A percentile compares a stretch with the other conserved stretches of the same genome.
phyloP scores from a whole-genome alignment of 23 tunicate genomes.

The Styela clava region DNA sequence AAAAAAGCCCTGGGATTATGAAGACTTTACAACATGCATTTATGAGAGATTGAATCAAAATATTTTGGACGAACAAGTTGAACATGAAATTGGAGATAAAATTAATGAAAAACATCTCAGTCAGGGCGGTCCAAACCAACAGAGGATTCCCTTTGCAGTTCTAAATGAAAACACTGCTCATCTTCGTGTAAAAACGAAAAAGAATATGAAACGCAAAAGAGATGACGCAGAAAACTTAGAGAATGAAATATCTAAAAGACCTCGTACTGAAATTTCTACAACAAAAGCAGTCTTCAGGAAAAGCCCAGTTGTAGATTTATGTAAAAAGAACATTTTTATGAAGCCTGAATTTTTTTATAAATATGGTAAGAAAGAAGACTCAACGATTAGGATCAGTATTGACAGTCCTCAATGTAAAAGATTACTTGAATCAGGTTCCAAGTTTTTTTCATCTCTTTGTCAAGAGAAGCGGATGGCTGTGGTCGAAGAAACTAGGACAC shows the following conservation, averaged over 20 bases:
- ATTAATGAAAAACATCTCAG: too few species aligned
- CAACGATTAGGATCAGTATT: background rate
- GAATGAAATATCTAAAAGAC: background rate
- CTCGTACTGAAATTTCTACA: background rate
- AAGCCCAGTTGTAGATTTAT: background rate
- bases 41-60: background rate
- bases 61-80: too few species aligned
- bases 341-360: background rate
- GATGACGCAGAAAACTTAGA: background rate
- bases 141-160: background rate
- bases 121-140: too few species aligned
- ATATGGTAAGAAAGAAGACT: background rate
- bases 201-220: background rate
- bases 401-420: constrained; percentile 19
- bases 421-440: constrained; percentile 17
- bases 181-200: background rate
- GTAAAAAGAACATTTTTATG: background rate
- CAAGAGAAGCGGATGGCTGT: background rate
- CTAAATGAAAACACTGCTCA: background rate
- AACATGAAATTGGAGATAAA: too few species aligned
- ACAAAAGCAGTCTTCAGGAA: background rate
- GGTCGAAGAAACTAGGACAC: background rate
- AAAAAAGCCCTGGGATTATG: background rate
- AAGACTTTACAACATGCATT: background rate
- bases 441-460: constrained; percentile 12